phyloP scores from a whole-genome alignment of 2,797 vertebrate genomes.

The Gallirallus australis region DNA sequence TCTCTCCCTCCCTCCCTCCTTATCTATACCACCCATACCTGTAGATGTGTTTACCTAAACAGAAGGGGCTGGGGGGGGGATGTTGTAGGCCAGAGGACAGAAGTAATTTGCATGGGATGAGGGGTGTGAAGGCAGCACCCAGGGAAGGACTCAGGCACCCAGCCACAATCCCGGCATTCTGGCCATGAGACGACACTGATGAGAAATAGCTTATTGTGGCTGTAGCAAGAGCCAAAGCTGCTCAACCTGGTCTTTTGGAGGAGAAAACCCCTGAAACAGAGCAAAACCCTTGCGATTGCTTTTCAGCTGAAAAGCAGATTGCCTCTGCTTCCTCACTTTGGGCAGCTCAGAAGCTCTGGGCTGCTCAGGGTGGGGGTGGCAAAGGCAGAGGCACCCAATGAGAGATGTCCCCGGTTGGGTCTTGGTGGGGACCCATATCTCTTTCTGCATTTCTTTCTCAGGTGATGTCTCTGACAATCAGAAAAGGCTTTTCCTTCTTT shows the following conservation, averaged over 20 bases:
- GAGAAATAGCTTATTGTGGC: neutral
- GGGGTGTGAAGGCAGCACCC: neutral
- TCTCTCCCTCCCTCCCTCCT: too few relatives aligned
- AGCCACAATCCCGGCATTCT: neutral
- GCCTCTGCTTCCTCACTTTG: neutral
- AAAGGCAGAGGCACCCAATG: neutral
- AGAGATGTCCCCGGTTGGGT: neutral
- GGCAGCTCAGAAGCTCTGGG: neutral
- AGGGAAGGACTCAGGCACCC: neutral
- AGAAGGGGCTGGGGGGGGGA: neutral
- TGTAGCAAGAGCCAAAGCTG: neutral
- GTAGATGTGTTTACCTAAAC: too few relatives aligned
- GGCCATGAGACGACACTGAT: neutral
- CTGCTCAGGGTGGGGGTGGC: neutral
- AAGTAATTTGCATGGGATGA: neutral
- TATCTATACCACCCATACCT: rapidly evolving
- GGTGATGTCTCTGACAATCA: neutral
- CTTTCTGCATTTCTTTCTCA: neutral
- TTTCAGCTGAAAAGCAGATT: neutral
- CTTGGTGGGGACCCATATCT: neutral
- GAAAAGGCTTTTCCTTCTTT: neutral
- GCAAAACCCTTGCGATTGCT: neutral
- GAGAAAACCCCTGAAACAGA: neutral
- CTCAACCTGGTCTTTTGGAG: neutral
- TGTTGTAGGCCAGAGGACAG: neutral